Conservation (phyloP, 2,888 invertebrate species). For the Zeuzera pyrina region DNA sequence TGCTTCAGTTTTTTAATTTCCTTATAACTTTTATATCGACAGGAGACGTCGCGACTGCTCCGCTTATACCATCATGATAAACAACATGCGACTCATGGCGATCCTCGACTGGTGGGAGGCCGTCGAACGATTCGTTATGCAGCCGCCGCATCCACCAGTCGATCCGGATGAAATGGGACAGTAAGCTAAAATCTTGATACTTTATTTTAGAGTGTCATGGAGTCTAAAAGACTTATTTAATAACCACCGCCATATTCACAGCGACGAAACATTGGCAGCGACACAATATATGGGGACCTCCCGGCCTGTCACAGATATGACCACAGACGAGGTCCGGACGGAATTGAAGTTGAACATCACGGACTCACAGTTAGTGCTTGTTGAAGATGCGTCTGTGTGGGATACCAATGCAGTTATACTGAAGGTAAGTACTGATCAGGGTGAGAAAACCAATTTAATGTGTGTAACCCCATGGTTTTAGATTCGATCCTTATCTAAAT, state of each 20-base stretch:
- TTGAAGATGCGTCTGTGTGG: constrained; percentile 89
- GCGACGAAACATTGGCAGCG: too few species aligned
- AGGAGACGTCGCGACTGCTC: constrained; percentile 78
- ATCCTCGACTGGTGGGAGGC: constrained; percentile 95
- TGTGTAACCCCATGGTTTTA: too few species aligned
- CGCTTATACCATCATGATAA: constrained; percentile 90
- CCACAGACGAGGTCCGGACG: constrained; percentile 53
- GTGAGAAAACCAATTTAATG: too few species aligned
- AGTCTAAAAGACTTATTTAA: too few species aligned
- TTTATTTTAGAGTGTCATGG: too few species aligned
- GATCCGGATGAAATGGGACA: constrained; percentile 34
- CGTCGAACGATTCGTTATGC: constrained; percentile 84
- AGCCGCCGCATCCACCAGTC: constrained; percentile 46
- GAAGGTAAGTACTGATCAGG: constrained; percentile 65
- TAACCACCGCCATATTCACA: too few species aligned
- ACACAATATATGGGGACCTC: too few species aligned
- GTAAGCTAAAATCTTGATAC: too few species aligned
- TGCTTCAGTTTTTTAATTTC: not conserved
- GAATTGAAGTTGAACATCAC: constrained; percentile 95
- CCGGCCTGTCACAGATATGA: constrained; percentile 15
- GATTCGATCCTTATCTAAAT: too few species aligned
- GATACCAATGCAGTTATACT: constrained; percentile 96
- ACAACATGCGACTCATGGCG: constrained; percentile 95
- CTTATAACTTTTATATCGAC: constrained; percentile 5
- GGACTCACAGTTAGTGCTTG: constrained; percentile 94